phyloP scores from a whole-genome alignment of 2,113 vertebrate genomes.

The Cinclus mexicanus region DNA sequence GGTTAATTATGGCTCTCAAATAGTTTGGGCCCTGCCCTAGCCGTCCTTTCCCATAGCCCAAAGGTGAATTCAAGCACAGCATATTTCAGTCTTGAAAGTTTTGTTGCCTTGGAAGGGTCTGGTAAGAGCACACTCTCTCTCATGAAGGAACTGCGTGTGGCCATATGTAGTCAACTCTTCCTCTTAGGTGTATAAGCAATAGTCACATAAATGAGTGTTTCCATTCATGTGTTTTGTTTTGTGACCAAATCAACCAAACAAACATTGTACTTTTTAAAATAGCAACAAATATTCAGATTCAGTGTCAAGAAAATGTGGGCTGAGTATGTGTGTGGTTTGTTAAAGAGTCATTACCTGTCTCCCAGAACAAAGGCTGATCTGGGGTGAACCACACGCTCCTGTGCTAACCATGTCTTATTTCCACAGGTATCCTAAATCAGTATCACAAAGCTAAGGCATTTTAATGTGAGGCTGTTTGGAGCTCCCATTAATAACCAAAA shows the following conservation, averaged over 20 bases:
- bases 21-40: not conserved
- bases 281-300: conserved; percentile 78
- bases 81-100: not conserved
- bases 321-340: not conserved
- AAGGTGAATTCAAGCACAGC: conserved; percentile 38
- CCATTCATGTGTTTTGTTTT: conserved; percentile 81
- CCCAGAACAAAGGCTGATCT: not conserved
- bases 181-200: conserved; percentile 68
- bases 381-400: not conserved
- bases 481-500: not conserved
- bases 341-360: not conserved
- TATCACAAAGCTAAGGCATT: not conserved
- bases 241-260: conserved; percentile 68
- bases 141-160: not conserved
- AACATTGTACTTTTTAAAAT: conserved; percentile 83
- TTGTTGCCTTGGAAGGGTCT: not conserved
- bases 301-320: conserved; percentile 66
- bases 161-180: conserved; percentile 57
- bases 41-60: not conserved
- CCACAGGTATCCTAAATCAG: not conserved
- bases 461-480: not conserved
- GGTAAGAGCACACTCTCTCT: conserved; percentile 36
- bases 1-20: not conserved
- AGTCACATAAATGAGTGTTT: conserved; percentile 78
- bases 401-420: not conserved